These are phyloP conservation scores for Hemibagrus guttatus DNA, from an alignment of 2,797 vertebrate species.

Conservation along the genomic window DNA sequence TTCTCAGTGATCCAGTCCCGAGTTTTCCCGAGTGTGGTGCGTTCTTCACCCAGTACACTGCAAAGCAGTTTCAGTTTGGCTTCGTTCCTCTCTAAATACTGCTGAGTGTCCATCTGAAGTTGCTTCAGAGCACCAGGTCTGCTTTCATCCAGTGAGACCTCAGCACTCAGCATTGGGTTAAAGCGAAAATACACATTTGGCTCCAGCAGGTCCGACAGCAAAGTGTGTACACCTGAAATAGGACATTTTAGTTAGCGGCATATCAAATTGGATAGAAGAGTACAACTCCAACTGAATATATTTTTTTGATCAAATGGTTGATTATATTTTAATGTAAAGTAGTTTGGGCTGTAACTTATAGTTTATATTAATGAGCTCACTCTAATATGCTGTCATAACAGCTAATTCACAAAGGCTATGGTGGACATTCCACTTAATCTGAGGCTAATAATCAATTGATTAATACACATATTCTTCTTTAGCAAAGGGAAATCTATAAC, in stretches of 20 bases:
- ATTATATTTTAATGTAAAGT: not conserved
- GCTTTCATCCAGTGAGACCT: conserved; percentile 76
- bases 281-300: not conserved
- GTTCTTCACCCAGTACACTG: conserved; percentile 68
- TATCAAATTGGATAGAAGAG: not conserved
- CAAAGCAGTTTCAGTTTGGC: conserved; percentile 71
- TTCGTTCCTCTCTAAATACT: conserved; percentile 72
- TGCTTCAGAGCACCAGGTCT: conserved; percentile 66
- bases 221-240: conserved; percentile 70
- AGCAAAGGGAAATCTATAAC: not conserved
- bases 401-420: not conserved
- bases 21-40: conserved; percentile 60
- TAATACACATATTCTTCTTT: not conserved
- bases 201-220: conserved; percentile 74
- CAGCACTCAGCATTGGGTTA: conserved; percentile 74
- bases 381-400: not conserved
- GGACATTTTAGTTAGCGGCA: not conserved
- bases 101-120: conserved; percentile 70
- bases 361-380: not conserved
- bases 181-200: conserved; percentile 78
- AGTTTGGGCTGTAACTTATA: not conserved
- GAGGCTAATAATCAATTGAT: not conserved
- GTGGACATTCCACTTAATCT: not conserved
- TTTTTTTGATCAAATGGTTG: not conserved
- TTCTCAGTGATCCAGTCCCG: conserved; percentile 73